These are phyloP conservation scores for Danio choprae DNA, from an alignment of 2,797 vertebrate genomes.

Conservation along the genomic window DNA sequence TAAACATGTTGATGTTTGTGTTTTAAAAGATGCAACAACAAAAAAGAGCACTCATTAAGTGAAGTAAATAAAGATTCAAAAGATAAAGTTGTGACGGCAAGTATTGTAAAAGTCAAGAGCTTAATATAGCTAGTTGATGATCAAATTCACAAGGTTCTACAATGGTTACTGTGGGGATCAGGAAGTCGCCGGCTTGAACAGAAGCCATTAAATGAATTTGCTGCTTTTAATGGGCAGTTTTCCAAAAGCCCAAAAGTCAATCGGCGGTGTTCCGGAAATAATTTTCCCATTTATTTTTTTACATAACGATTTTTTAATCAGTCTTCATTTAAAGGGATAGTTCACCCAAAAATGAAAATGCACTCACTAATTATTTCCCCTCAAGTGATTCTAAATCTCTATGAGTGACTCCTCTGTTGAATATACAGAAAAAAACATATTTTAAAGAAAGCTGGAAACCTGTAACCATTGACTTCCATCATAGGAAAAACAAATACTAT, in stretches of 20 bases:
- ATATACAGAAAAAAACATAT: too few relatives aligned
- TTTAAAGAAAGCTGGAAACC: too few relatives aligned
- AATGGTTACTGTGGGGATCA: constrained; percentile 53
- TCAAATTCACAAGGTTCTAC: constrained; percentile 40
- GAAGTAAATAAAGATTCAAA: background rate
- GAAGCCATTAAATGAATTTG: constrained; percentile 30
- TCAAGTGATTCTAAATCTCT: too few relatives aligned
- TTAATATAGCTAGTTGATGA: constrained; percentile 20
- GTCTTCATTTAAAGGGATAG: too few relatives aligned
- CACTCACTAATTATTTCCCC: too few relatives aligned
- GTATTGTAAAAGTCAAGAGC: constrained; percentile 8
- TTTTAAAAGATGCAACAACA: background rate
- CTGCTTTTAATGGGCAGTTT: constrained; percentile 7
- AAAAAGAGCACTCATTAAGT: background rate
- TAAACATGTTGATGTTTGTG: constrained; percentile 9
- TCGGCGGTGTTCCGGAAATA: too few relatives aligned
- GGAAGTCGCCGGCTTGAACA: constrained; percentile 26
- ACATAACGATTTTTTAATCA: too few relatives aligned
- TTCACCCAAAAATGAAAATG: too few relatives aligned
- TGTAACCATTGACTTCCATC: too few relatives aligned
- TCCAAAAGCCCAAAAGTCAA: background rate
- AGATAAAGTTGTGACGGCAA: constrained; percentile 7
- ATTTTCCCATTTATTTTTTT: too few relatives aligned
- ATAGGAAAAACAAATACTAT: too few relatives aligned
- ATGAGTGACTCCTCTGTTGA: too few relatives aligned